Percentiles rank a stretch among this genome's conserved stretches.
Evolutionary conservation across 2,797 vertebrate genomes (phyloP).

Genomic region (Sparus aurata): DNA sequence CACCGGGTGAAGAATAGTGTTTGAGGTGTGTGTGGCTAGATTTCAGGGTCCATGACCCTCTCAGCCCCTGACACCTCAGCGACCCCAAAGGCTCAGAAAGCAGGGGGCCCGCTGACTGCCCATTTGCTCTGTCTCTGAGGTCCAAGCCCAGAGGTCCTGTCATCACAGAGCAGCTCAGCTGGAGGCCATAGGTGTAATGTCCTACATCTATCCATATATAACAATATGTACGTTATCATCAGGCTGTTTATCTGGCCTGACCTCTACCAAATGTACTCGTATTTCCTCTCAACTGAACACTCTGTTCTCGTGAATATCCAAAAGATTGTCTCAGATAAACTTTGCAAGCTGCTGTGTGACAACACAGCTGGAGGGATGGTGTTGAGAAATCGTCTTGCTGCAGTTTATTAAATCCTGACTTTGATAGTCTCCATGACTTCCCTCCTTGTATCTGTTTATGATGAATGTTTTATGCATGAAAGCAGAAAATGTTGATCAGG

Average conservation of each 20-base stretch:
- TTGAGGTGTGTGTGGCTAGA: constrained; percentile 62
- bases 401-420: constrained; percentile 70
- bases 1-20: constrained; percentile 69
- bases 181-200: constrained; percentile 75
- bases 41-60: constrained; percentile 76
- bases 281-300: constrained; percentile 17
- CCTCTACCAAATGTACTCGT: constrained; percentile 64
- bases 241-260: constrained; percentile 67
- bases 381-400: constrained; percentile 39
- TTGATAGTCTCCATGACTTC: constrained; percentile 67
- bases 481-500: constrained; percentile 77
- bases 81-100: constrained; percentile 79
- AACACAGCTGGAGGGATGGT: constrained; percentile 47
- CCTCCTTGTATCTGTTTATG: constrained; percentile 64
- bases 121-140: constrained; percentile 76
- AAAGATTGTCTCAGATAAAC: constrained; percentile 32
- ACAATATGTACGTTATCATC: constrained; percentile 71
- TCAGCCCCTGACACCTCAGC: constrained; percentile 73
- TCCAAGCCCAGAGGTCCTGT: constrained; percentile 75
- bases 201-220: constrained; percentile 77
- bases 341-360: constrained; percentile 40
- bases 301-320: constrained; percentile 5
- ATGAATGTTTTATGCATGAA: constrained; percentile 79
- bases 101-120: constrained; percentile 79
- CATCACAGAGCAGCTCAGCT: constrained; percentile 71